Conservation (phyloP, 2,888 invertebrate genomes). For the Thymelicus lineola region DNA sequence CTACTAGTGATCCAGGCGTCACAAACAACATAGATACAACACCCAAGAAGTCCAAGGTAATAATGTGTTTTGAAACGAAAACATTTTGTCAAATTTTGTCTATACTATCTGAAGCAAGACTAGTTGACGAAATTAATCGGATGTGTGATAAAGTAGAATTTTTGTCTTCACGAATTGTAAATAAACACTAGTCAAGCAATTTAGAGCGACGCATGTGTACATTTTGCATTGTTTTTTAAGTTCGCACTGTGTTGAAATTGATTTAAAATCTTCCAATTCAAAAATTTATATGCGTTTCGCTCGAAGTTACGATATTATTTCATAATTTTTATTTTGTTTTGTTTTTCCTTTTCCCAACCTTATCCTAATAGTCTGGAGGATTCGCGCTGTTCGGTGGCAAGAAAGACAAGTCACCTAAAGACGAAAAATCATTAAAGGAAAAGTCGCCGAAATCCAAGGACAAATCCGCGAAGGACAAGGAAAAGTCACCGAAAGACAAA, state of each 20-base stretch:
- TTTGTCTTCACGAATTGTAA: constrained; percentile 67
- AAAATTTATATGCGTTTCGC: constrained; percentile 15
- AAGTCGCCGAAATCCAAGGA: constrained; percentile 67
- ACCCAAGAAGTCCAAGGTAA: constrained; percentile 79
- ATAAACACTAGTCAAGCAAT: constrained; percentile 67
- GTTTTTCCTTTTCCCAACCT: constrained; percentile 67
- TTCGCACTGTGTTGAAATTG: constrained; percentile 53
- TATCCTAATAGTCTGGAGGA: constrained; percentile 68
- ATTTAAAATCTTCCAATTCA: constrained; percentile 7
- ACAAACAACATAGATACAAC: constrained; percentile 79
- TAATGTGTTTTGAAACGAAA: constrained; percentile 30
- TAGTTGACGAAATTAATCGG: constrained; percentile 53
- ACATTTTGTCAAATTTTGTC: constrained; percentile 39
- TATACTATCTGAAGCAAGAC: constrained; percentile 56
- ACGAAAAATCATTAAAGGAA: constrained; percentile 74
- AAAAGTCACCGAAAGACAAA: constrained; percentile 78
- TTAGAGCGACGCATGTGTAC: constrained; percentile 61
- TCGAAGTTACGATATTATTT: constrained; percentile 52
- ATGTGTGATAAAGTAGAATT: constrained; percentile 50
- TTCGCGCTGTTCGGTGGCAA: constrained; percentile 73
- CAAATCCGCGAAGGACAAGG: constrained; percentile 70
- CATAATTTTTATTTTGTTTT: constrained; percentile 68
- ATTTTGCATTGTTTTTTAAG: constrained; percentile 54
- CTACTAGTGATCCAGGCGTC: constrained; percentile 76
- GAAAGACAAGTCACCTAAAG: constrained; percentile 77